Conservation (phyloP, 1,140 invertebrate species). For the Pinna nobilis region DNA sequence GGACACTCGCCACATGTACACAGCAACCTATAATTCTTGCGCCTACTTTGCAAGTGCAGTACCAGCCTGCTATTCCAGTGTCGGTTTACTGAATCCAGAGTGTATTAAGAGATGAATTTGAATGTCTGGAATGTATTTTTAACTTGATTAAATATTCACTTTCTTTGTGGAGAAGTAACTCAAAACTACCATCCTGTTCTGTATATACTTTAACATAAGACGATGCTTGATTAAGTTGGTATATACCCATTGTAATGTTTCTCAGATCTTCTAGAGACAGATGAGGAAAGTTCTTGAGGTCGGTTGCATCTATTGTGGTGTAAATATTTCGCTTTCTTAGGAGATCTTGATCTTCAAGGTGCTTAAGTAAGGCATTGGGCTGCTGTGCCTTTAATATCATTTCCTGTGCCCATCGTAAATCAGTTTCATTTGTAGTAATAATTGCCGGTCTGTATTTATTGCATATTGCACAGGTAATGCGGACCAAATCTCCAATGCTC, state of each 20-base stretch:
- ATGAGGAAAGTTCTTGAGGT: not conserved
- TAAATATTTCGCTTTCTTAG: not conserved
- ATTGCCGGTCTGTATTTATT: not conserved
- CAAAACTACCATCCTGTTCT: not conserved
- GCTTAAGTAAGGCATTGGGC: not conserved
- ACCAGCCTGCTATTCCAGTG: constrained; percentile 16
- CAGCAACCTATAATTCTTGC: constrained; percentile 27
- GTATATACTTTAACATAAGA: constrained; percentile 16
- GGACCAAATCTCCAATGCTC: constrained; percentile 14
- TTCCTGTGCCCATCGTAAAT: not conserved
- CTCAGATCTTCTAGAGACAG: not conserved
- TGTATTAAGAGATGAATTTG: not conserved
- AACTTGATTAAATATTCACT: not conserved
- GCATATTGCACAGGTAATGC: not conserved
- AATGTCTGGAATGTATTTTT: not conserved
- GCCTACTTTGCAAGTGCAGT: constrained; percentile 29
- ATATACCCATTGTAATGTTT: constrained; percentile 4
- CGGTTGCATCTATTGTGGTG: not conserved
- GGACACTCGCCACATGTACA: constrained; percentile 25
- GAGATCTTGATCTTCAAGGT: constrained; percentile 15
- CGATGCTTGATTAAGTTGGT: constrained; percentile 7
- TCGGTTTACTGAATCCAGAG: not conserved
- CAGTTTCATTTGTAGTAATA: not conserved
- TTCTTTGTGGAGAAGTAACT: not conserved
- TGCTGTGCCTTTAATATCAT: not conserved